These are phyloP conservation scores for Agrotis puta DNA, from an alignment of 2,888 invertebrate species.

Conservation along the genomic window DNA sequence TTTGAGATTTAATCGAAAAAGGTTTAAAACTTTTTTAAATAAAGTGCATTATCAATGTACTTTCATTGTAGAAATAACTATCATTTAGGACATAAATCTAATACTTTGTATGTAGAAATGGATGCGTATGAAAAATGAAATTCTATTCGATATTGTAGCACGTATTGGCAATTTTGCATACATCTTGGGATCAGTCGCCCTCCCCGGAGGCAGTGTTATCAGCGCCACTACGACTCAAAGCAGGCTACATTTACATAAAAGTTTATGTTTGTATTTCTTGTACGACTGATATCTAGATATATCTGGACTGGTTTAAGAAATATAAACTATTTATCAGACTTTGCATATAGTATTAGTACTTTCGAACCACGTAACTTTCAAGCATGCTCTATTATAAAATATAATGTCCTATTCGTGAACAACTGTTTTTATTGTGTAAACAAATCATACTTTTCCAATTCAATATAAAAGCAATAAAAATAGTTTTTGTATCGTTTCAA, in stretches of 20 bases:
- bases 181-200: slow-evolving; percentile 71
- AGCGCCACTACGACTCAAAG: slow-evolving; percentile 67
- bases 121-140: slow-evolving; percentile 71
- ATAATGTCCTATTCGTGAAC: neutral
- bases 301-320: slow-evolving; percentile 6
- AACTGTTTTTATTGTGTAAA: neutral
- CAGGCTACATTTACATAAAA: slow-evolving; percentile 66
- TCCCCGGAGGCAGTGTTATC: slow-evolving; percentile 72
- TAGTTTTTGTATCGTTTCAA: slow-evolving; percentile 50
- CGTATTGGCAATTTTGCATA: slow-evolving; percentile 80
- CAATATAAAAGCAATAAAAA: slow-evolving; percentile 27
- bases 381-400: neutral
- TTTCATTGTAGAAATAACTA: too few species aligned
- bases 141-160: slow-evolving; percentile 69
- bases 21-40: slow-evolving; percentile 4
- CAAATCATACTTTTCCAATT: slow-evolving; percentile 2
- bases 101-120: slow-evolving; percentile 43
- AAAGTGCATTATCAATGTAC: too few species aligned
- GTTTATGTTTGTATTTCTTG: slow-evolving; percentile 57
- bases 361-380: neutral
- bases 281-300: slow-evolving; percentile 37
- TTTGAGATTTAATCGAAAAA: slow-evolving; percentile 2
- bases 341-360: neutral
- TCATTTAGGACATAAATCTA: too few species aligned
- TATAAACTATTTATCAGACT: slow-evolving; percentile 22